Evolutionary conservation across 2,888 invertebrate species (phyloP), one percentile per base, ranked within the genome.

Genomic region (Fragum whitleyi): DNA sequence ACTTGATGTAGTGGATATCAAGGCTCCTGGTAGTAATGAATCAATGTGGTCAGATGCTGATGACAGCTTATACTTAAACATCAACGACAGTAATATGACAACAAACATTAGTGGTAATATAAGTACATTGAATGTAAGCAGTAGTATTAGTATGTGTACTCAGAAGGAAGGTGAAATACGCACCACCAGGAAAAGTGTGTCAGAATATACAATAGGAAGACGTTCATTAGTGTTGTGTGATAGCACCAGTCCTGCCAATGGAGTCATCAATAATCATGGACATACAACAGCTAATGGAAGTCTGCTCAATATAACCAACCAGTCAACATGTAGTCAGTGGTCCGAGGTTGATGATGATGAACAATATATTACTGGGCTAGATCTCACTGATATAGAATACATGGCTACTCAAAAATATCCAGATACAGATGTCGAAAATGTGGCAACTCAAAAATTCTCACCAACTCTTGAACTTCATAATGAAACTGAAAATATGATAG

Each of bases 31-130:
- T 14, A 78, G 69, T 57, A 85, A 83, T 69, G 85, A 87, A 11
- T 85, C 83, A 32, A 67, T 76, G 42, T 87, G 85, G 85, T 87
- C 87, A 29, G 87, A 87, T 59, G 68, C 78, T 39, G 83, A 87
- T 79, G 87, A 87, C 21, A 83, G 78, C 74, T 72, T 75, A n/a
- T 79, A 74, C 47, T n/a, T 81, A 5, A 78, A 74, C 32, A 47
- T 83, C 16, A 59, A 29, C 51, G 84, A 84, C 28, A 53, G 28
- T 29, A 3, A 36, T 9, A 36, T 36, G 3, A 36, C 32, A 3
- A 36, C 9, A 9, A 36, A 36, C 9, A 9, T 36, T 36, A 36
- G 32, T 9, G 9, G 32, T 36, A 36, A 3, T 36, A 36, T 36
- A 9, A 36, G 32, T 36, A 36, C 32, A 3, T 6, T 36, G 32